These are phyloP conservation scores for Okapia johnstoni DNA, from an alignment of 2,113 vertebrate genomes.

Conservation along the genomic window DNA sequence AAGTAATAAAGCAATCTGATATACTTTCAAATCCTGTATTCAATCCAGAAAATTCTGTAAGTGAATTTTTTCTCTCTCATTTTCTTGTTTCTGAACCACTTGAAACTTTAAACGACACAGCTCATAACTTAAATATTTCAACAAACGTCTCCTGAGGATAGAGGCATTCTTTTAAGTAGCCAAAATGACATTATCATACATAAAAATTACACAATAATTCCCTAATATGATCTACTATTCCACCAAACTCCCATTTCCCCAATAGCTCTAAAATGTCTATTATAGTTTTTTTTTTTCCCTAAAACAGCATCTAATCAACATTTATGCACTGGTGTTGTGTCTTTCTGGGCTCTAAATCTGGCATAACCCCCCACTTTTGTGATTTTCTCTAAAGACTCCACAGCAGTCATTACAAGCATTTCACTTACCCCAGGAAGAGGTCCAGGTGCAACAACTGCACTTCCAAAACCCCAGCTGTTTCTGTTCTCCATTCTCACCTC, in stretches of 20 bases:
- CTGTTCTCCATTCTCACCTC: neutral
- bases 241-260: neutral
- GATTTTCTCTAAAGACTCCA: neutral
- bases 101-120: neutral
- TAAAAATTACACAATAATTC: neutral
- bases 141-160: neutral
- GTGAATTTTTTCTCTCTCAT: neutral
- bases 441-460: neutral
- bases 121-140: neutral
- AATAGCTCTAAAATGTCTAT: neutral
- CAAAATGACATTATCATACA: neutral
- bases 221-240: neutral
- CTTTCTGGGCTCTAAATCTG: neutral
- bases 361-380: neutral
- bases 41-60: neutral
- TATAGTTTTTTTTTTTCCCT: neutral
- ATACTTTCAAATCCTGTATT: neutral
- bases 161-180: neutral
- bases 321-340: neutral
- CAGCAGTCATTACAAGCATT: neutral
- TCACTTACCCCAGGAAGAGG: neutral
- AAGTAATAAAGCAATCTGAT: neutral
- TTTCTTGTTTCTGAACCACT: neutral
- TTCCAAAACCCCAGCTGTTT: neutral
- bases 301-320: neutral